These are phyloP conservation scores for Alouatta palliata DNA, from an alignment of 2,113 vertebrate genomes.

Conservation along the genomic window DNA sequence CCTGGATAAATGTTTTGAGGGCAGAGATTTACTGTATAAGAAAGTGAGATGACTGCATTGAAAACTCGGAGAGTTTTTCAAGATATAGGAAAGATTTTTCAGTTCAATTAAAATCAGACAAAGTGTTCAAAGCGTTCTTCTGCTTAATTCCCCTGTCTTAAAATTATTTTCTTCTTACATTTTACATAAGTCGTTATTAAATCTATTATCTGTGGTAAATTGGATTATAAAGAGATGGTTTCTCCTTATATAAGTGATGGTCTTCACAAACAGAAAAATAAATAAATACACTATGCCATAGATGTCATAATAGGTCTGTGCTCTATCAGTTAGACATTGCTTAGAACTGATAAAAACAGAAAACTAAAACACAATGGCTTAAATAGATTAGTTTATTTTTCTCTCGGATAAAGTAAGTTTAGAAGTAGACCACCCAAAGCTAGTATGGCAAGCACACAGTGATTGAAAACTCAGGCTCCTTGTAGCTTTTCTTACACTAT, in stretches of 20 bases:
- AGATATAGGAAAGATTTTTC: neutral
- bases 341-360: neutral
- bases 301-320: neutral
- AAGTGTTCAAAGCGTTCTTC: neutral
- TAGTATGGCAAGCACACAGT: neutral
- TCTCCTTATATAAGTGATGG: neutral
- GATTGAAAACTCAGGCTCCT: neutral
- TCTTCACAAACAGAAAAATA: neutral
- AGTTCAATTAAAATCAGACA: neutral
- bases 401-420: neutral
- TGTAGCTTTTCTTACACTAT: neutral
- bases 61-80: neutral
- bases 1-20: neutral
- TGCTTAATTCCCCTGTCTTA: neutral
- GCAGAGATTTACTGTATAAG: neutral
- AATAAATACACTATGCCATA: neutral
- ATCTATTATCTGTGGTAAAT: neutral
- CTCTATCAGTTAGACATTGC: neutral
- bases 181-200: neutral
- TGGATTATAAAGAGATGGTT: neutral
- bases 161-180: neutral
- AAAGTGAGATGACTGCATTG: neutral
- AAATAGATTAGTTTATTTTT: neutral
- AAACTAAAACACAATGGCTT: neutral
- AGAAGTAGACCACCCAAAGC: neutral